A percentile compares a stretch with the other conserved stretches of the same genome.
Evolutionary conservation across 2,888 invertebrate genomes (phyloP).

Genomic region (Uloborus plumipes): DNA sequence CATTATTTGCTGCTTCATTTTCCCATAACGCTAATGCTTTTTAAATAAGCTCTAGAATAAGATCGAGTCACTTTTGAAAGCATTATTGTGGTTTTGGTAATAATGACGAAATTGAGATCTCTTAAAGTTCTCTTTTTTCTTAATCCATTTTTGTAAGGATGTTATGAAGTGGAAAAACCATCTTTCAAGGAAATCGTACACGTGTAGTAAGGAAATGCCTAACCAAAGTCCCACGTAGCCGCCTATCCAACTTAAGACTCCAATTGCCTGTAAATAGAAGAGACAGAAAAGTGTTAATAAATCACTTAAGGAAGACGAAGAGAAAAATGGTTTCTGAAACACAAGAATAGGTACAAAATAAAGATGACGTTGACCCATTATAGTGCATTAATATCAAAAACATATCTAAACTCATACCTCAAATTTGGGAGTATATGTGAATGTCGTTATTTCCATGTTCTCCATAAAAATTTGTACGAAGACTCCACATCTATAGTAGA

Average conservation of each 20-base stretch:
- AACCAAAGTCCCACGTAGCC: constrained; percentile 58
- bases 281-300: background rate
- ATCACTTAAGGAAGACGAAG: too few relatives aligned
- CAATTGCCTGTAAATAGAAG: constrained; percentile 26
- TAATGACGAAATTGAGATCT: too few relatives aligned
- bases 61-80: too few relatives aligned
- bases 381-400: too few relatives aligned
- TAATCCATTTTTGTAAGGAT: background rate
- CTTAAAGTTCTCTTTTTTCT: background rate
- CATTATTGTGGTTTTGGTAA: too few relatives aligned
- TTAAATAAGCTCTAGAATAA: too few relatives aligned
- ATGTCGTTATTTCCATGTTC: constrained; percentile 52
- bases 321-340: too few relatives aligned
- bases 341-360: too few relatives aligned
- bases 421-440: constrained; percentile 38
- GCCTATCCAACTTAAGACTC: constrained; percentile 51
- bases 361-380: too few relatives aligned
- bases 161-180: constrained; percentile 13
- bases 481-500: constrained; percentile 34
- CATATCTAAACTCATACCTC: constrained; percentile 19
- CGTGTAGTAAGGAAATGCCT: constrained; percentile 46
- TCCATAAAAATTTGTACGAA: constrained; percentile 52
- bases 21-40: too few relatives aligned
- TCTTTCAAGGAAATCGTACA: constrained; percentile 51
- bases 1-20: too few relatives aligned